Base-by-base conservation (phyloP, 2,797 vertebrate genomes). In the Dicrostonyx torquatus region DNA sequence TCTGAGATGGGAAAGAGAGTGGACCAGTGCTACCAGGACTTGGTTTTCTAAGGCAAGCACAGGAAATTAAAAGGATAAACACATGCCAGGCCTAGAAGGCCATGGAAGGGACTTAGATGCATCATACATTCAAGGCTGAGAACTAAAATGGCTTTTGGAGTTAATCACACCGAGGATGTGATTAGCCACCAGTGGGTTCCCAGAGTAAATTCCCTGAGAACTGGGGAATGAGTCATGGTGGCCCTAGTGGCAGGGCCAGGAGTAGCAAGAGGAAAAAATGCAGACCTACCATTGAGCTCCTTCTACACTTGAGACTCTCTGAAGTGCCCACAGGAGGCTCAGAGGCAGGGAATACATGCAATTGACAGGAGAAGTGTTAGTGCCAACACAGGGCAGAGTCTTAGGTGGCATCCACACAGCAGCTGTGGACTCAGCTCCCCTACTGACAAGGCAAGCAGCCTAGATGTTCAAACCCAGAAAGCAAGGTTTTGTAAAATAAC, bases 91-190 rank as follows among this genome's bases (percentile, higher is more conserved):
- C 26, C 37, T 50, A 45, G 0, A 6, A 45, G 34, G 62, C 43
- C 66, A 37, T 72, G 22, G 18, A 76, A 79, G 17, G 53, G 37
- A 22, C 22, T 45, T 48, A 43, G 3, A 26, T 24, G 64, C n/a
- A 90, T 70, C 2, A 29, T 22, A 5, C 5, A 24, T 18, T 75
- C 48, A 73, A 85, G 73, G 94, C 83, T 86, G 73, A 53, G 77
- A 73, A 87, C 20, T 75, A 75, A 76, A 85, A 94, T n/a, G 50
- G 77, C 77, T 53, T 85, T 76, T 82, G 50, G 60, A 82, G 76
- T 62, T 84, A 94, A 85, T 45, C 34, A 84, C 17, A 13, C 14
- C 11, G 0, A 6, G n/a, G 43, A 79, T 89, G 2, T 17, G 43
- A 73, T 50, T 22, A 66, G 48, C 13, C 66, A 40, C 58, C 37